Percentiles rank a stretch among this genome's conserved stretches.
Evolutionary conservation across 2,797 vertebrate genomes (phyloP).

Genomic region (Macropus fuliginosus): DNA sequence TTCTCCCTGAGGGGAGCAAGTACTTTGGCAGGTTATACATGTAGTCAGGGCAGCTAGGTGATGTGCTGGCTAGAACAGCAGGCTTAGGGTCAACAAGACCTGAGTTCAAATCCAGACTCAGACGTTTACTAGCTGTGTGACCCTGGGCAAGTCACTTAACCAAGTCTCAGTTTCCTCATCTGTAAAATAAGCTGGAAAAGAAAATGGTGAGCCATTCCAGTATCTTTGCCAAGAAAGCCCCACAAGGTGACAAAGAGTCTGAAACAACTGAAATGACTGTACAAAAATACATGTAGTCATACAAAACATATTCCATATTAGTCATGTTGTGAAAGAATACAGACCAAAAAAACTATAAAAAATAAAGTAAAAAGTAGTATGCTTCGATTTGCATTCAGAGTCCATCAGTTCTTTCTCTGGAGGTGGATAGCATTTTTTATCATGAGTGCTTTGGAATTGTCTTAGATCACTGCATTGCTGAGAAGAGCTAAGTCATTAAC

Average conservation of each 20-base stretch:
- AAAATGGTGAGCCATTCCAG: background rate
- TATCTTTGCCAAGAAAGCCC: background rate
- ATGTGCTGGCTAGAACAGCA: background rate
- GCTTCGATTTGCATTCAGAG: background rate
- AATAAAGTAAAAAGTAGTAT: background rate
- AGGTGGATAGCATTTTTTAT: background rate
- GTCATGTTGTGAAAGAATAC: background rate
- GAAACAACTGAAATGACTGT: background rate
- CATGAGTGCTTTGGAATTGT: background rate
- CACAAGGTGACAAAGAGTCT: background rate
- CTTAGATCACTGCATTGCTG: background rate
- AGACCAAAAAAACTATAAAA: background rate
- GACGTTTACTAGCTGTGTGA: background rate
- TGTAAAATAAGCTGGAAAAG: background rate
- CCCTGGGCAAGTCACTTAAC: background rate
- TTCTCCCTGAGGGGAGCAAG: background rate
- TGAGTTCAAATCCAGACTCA: background rate
- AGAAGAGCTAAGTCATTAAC: background rate
- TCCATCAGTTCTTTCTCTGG: background rate
- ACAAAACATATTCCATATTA: background rate
- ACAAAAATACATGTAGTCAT: background rate
- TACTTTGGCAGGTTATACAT: background rate
- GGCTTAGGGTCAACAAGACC: background rate
- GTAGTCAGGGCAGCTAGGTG: background rate
- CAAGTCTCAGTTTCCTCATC: background rate